These are phyloP conservation scores for Austrolebias charrua DNA, from an alignment of 2,797 vertebrate genomes.

Conservation along the genomic window DNA sequence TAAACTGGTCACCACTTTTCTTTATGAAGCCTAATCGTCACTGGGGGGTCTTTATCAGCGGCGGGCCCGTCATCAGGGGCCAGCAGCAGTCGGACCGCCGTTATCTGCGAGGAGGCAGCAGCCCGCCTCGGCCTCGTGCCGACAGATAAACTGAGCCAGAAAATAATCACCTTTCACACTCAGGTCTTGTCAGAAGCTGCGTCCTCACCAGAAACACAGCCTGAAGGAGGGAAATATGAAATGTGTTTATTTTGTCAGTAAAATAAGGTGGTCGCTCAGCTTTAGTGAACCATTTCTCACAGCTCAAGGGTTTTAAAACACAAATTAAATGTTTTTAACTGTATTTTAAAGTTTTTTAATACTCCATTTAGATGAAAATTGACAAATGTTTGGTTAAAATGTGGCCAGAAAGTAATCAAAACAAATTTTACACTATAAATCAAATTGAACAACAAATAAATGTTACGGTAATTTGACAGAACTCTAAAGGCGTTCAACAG, in stretches of 20 bases:
- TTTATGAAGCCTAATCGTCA: slow-evolving; percentile 21
- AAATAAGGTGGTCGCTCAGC: neutral
- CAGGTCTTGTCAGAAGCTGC: slow-evolving; percentile 72
- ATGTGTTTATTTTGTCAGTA: neutral
- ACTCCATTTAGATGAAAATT: too few species aligned
- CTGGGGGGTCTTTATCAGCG: slow-evolving; percentile 64
- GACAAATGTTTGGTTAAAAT: too few species aligned
- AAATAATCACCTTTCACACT: slow-evolving; percentile 75
- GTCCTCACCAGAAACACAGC: slow-evolving; percentile 32
- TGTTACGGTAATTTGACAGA: neutral
- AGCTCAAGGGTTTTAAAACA: neutral
- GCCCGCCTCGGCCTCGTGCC: slow-evolving; percentile 37
- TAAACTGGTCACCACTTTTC: slow-evolving; percentile 8
- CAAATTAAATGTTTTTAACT: neutral
- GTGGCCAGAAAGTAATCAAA: too few species aligned
- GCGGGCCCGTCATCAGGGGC: slow-evolving; percentile 45
- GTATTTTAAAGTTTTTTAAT: too few species aligned
- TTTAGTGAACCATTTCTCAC: neutral
- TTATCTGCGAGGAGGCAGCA: slow-evolving; percentile 72
- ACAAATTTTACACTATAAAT: neutral
- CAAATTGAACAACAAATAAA: neutral
- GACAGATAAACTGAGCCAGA: slow-evolving; percentile 72
- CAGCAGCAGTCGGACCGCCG: slow-evolving; percentile 56
- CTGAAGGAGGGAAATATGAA: neutral
- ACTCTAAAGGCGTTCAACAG: neutral